Base-by-base conservation (phyloP, 2,113 vertebrate species). In the Lophotis ruficrista region DNA sequence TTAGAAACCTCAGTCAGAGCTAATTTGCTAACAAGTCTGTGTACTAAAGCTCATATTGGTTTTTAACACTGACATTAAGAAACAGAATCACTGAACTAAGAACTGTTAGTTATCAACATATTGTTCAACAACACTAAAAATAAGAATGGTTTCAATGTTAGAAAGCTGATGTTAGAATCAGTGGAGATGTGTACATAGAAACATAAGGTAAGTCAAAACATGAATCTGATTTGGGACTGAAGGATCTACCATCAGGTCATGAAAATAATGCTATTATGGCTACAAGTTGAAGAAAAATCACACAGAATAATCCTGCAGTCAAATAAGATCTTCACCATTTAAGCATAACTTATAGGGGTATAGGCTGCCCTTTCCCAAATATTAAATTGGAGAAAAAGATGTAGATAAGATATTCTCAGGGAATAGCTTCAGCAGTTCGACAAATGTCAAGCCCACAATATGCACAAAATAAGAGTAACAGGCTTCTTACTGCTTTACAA, bases 281-380 rank as follows among this genome's bases (percentile, higher is more conserved):
- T 84, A 66, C 14, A 83, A 87, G 23, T 2, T 43, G 25, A 81
- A 84, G 31, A 64, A 91, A 64, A 84, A 38, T 31, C 15, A 38
- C 43, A 51, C 1, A 3, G 9, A 71, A 66, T 13, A 30, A 4
- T 71, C 5, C 25, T 50, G 13, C 7, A 38, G 12, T 43, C 18
- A 71, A 50, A 62, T 43, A 81, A 78, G 6, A 69, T 57, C 54
- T 84, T 69, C 24, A 62, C 2, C 2, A 14, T 60, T 54, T 33
- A 27, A 22, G 0, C 20, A 57, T 19, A 54, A 8, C 7, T 66
- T 87, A 28, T 14, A 4, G 4, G 4, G 6, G 0, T 53, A 53
- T 18, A 57, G 14, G 8, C 13, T 51, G 6, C 6, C 13, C 5
- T 71, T 84, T 82, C 6, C 18, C 27, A 51, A 69, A 28, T 14